A percentile compares a stretch with the other conserved stretches of the same genome.
Conservation (phyloP, 1,140 invertebrate genomes). For the Drosophila insularis region DNA sequence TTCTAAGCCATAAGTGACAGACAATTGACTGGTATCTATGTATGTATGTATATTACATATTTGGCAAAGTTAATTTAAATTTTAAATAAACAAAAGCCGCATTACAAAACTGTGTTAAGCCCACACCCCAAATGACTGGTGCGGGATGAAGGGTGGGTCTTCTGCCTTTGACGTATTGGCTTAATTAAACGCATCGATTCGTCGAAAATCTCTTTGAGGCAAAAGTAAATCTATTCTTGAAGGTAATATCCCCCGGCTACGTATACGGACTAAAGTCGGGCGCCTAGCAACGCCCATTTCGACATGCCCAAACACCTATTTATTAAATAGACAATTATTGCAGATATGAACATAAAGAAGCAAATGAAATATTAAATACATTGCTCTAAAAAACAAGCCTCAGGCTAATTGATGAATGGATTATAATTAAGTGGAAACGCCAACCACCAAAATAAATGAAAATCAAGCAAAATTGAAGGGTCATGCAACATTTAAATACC, state of each 20-base stretch:
- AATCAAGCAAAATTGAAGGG: not conserved
- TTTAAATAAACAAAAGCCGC: slow-evolving; percentile 30
- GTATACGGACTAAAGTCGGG: slow-evolving; percentile 38
- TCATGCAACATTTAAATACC: slow-evolving; percentile 30
- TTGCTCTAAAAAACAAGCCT: slow-evolving; percentile 22
- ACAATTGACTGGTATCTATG: not conserved
- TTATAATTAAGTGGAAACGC: not conserved
- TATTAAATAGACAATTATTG: slow-evolving; percentile 49
- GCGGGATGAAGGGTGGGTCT: not conserved
- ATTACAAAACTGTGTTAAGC: slow-evolving; percentile 28
- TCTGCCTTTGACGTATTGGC: slow-evolving; percentile 9
- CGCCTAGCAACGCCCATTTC: slow-evolving; percentile 27
- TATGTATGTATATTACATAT: slow-evolving; percentile 26
- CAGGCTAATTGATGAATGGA: slow-evolving; percentile 30
- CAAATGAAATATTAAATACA: slow-evolving; percentile 62
- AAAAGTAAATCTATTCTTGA: slow-evolving; percentile 53
- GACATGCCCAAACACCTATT: slow-evolving; percentile 27
- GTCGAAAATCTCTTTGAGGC: slow-evolving; percentile 28
- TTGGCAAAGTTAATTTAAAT: slow-evolving; percentile 49
- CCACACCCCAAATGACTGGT: not conserved
- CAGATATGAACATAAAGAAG: slow-evolving; percentile 30
- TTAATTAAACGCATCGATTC: slow-evolving; percentile 41
- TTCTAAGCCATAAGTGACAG: slow-evolving; percentile 28
- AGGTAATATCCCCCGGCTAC: slow-evolving; percentile 47
- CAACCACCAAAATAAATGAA: slow-evolving; percentile 16